These are phyloP conservation scores for Psilopogon haemacephalus DNA, from an alignment of 2,113 vertebrate species.

Conservation along the genomic window DNA sequence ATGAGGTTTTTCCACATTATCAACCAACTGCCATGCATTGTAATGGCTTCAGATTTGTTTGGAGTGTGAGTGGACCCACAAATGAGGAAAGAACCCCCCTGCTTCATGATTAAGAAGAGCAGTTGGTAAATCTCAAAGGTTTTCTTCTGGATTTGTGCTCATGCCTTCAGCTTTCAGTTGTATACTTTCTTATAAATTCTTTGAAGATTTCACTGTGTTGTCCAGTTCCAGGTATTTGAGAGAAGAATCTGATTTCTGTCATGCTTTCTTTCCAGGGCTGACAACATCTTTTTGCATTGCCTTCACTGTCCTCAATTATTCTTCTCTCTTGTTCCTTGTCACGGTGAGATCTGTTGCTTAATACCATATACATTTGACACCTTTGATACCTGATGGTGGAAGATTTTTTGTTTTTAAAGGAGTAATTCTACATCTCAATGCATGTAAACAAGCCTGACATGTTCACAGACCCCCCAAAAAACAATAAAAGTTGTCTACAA, in stretches of 20 bases:
- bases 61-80: constrained; percentile 74
- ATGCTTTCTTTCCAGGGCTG: background rate
- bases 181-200: background rate
- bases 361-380: background rate
- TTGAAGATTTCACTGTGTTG: background rate
- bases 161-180: background rate
- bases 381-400: background rate
- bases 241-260: background rate
- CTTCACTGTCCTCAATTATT: background rate
- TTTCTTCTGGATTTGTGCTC: constrained; percentile 64
- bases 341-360: background rate
- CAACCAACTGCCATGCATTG: constrained; percentile 74
- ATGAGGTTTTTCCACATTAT: constrained; percentile 84
- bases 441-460: background rate
- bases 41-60: constrained; percentile 77
- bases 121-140: constrained; percentile 67
- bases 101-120: constrained; percentile 68
- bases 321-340: background rate
- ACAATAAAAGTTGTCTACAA: background rate
- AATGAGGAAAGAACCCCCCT: constrained; percentile 68
- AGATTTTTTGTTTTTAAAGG: no score
- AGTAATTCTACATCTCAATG: background rate
- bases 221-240: background rate
- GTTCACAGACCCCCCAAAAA: background rate
- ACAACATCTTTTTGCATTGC: background rate